These are phyloP conservation scores for Drosophila monieri DNA, from an alignment of 2,888 invertebrate genomes.

Conservation along the genomic window DNA sequence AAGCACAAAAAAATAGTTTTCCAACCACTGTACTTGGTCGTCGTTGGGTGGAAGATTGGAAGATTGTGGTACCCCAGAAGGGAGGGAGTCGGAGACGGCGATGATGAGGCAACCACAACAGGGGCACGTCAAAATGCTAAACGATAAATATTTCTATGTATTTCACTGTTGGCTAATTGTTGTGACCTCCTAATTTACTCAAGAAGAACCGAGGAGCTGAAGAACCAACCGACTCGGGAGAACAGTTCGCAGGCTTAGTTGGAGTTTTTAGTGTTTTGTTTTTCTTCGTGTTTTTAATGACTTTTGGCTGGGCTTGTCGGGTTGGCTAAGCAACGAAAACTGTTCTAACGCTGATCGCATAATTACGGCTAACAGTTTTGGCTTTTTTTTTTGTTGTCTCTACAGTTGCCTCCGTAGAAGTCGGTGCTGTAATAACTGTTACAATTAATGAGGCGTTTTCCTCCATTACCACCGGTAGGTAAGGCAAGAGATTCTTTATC, in stretches of 20 bases:
- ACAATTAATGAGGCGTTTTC: conserved; percentile 68
- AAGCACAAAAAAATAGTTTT: not conserved
- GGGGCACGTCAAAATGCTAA: conserved; percentile 75
- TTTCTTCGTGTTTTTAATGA: conserved; percentile 26
- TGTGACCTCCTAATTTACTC: conserved; percentile 83
- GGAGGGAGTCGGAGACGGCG: conserved; percentile 4
- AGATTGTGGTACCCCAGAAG: conserved; percentile 5
- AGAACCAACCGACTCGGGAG: conserved; percentile 12
- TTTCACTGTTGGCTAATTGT: conserved; percentile 82
- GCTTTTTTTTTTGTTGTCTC: conserved; percentile 9
- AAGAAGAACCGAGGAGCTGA: conserved; percentile 66
- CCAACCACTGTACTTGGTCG: conserved; percentile 16
- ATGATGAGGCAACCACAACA: conserved; percentile 38
- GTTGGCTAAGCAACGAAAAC: conserved; percentile 62
- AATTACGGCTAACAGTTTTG: conserved; percentile 71
- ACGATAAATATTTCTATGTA: conserved; percentile 72
- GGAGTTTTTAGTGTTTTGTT: conserved; percentile 12
- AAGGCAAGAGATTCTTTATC: too few species aligned
- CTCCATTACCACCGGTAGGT: conserved; percentile 1
- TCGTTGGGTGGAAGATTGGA: conserved; percentile 12
- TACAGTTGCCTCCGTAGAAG: conserved; percentile 16
- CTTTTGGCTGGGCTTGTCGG: conserved; percentile 16
- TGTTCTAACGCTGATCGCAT: conserved; percentile 73
- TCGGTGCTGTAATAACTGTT: conserved; percentile 72
- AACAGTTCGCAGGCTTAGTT: conserved; percentile 31